Evolutionary conservation across 2,888 invertebrate species (phyloP), one percentile per base, ranked within the genome.

Genomic region (Torymus tubicola): DNA sequence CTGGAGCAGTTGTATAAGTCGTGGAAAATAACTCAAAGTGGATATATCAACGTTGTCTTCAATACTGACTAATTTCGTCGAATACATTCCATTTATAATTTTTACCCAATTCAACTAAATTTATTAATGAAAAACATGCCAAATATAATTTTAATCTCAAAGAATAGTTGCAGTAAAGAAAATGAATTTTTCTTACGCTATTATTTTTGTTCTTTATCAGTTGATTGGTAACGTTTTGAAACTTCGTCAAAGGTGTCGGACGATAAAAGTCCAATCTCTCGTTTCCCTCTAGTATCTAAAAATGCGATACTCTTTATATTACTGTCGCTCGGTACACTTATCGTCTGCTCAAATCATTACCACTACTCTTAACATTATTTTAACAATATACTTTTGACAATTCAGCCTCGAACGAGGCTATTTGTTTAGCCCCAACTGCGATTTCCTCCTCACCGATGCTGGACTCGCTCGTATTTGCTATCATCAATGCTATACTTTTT

Each of bases 221-320:
- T 16, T 74, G 64, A 64, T 80, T 24, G 3, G 79, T 80, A 2
- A 74, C 31, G 18, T 80, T 70, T 55, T 80, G 74, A 16, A 80
- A 80, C n/a, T 74, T 80, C 11, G 58, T 55, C 1, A 80, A 58
- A 13, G 11, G 10, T n/a, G 64, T 70, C n/a, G 74, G 64, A 1
- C 55, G 57, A 53, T 80, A 74, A 58, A 74, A 70, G 14, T 74
- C 70, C 13, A 64, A 16, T 18, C 74, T 21, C 3, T 80, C 79
- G 58, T 31, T 65, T 8, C 18, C 24, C 21, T 80, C 74, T 64
- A 80, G 12, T 58, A 80, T 74, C 79, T 80, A 31, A 58, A 74
- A 68, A 50, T 24, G 50, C 2, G 2, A 42, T 31, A 31, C 21
- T 50, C 18, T n/a, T 31, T 31, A 31, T 31, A 31, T 31, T 31